Conservation (phyloP, 2,797 vertebrate genomes). For the Periparus ater region DNA sequence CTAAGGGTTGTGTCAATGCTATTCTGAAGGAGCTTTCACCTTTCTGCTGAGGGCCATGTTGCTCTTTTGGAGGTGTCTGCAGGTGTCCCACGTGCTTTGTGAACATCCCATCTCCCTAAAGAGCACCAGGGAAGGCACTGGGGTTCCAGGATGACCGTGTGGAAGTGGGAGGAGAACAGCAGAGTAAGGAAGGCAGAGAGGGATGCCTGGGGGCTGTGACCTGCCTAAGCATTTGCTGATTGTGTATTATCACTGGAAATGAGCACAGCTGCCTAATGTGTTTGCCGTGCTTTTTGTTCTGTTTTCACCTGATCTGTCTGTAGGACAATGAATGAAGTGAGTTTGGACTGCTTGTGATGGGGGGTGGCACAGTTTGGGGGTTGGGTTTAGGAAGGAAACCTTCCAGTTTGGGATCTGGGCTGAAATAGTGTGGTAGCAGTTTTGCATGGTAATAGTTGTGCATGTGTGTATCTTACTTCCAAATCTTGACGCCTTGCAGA, state of each 20-base stretch:
- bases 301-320: neutral
- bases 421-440: neutral
- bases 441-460: neutral
- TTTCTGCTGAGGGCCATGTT: neutral
- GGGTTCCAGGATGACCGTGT: neutral
- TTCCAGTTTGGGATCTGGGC: neutral
- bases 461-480: neutral
- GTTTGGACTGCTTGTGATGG: neutral
- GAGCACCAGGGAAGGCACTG: neutral
- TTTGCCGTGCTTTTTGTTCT: neutral
- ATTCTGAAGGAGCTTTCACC: neutral
- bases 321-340: neutral
- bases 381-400: neutral
- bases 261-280: neutral
- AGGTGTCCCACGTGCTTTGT: neutral
- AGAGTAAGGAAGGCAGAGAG: neutral
- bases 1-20: neutral
- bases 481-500: conserved; percentile 28
- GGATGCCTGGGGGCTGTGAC: neutral
- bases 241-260: neutral
- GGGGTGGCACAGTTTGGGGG: neutral
- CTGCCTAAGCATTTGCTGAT: neutral
- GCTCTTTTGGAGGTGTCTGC: neutral
- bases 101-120: neutral
- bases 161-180: neutral